Evolutionary conservation across 2,797 vertebrate genomes (phyloP), one percentile per base, ranked within the genome.

Genomic region (Mormyrus hasselquistii): DNA sequence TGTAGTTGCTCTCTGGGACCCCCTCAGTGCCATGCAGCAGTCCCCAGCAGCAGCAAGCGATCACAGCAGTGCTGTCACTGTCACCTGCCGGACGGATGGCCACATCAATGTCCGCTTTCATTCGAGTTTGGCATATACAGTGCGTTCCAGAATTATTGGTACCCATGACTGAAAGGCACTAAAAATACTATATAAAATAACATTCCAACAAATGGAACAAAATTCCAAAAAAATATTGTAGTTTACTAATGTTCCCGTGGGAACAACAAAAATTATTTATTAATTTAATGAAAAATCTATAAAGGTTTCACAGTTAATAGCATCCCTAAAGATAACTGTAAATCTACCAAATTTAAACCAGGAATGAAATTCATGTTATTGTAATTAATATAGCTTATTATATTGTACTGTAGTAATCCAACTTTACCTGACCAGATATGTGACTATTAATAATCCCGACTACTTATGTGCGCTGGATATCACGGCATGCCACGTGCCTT

Each of bases 41-140:
- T 85, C 96, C 97, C 96, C 96, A 97, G 83, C 95, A 96, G 90
- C 96, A 96, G 91, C 95, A 95, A 0, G 96, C 97, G 0, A 97
- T 97, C 85, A 96, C 96, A 0, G 96, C 97, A 0, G 96, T 97
- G 89, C 96, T 97, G 93, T 96, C 97, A 1, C 97, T 97, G 94
- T 97, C 96, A 8, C 97, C 96, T 97, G 91, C 6, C 50, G 3
- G 76, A 83, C 29, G 34, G 79, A 44, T 25, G 34, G 38, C 88
- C 19, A 53, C 12, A 2, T 19, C 29, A 76, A 16, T 14, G 16
- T 19, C 69, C 2, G 1, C 1, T 41, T 41, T 38, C 38, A 79
- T 79, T 79, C 6, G 1, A 69, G 25, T 69, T 69, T 69, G 25
- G 25, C 3, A 69, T 69, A 34, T 69, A 69, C 65, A 34, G 65